Evolutionary conservation across 2,797 vertebrate genomes (phyloP).

Genomic region (Channa striata): DNA sequence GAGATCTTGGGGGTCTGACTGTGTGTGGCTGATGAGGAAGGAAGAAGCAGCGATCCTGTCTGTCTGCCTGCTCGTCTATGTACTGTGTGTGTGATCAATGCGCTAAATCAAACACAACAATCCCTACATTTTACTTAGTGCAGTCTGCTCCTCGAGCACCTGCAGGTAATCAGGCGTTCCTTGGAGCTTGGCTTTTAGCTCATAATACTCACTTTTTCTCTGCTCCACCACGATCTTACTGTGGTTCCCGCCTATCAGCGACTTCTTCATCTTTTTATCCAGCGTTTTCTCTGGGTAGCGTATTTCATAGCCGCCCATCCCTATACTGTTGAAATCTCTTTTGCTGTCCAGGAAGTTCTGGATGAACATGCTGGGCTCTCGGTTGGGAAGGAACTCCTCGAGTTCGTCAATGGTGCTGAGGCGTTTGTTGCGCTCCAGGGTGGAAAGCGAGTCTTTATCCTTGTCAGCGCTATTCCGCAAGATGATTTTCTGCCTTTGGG

Average conservation of each 20-base stretch:
- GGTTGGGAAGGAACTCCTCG: slow-evolving; percentile 94
- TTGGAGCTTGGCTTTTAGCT: slow-evolving; percentile 98
- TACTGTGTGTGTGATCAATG: slow-evolving; percentile 57
- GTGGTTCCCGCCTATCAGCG: slow-evolving; percentile 97
- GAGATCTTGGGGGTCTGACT: slow-evolving; percentile 21
- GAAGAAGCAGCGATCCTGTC: slow-evolving; percentile 53
- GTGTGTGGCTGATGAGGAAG: slow-evolving; percentile 25
- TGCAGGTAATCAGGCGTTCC: slow-evolving; percentile 98
- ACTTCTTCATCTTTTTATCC: slow-evolving; percentile 96
- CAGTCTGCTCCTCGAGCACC: slow-evolving; percentile 99
- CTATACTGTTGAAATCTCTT: slow-evolving; percentile 98
- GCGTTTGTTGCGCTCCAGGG: slow-evolving; percentile 93
- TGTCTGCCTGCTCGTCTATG: slow-evolving; percentile 50
- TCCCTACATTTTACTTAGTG: slow-evolving; percentile 97
- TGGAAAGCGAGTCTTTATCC: slow-evolving; percentile 92
- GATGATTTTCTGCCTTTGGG: slow-evolving; percentile 93
- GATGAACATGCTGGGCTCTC: slow-evolving; percentile 96
- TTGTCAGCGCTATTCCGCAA: slow-evolving; percentile 91
- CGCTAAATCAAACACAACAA: slow-evolving; percentile 63
- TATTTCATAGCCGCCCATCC: slow-evolving; percentile 97
- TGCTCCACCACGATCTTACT: slow-evolving; percentile 98
- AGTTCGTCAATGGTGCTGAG: slow-evolving; percentile 99
- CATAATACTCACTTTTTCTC: slow-evolving; percentile 98
- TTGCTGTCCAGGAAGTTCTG: slow-evolving; percentile 97
- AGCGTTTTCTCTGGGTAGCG: slow-evolving; percentile 96